Evolutionary conservation across 2,113 vertebrate species (phyloP), one percentile per base, ranked within the genome.

Genomic region (Rhinopomastus cyanomelas): DNA sequence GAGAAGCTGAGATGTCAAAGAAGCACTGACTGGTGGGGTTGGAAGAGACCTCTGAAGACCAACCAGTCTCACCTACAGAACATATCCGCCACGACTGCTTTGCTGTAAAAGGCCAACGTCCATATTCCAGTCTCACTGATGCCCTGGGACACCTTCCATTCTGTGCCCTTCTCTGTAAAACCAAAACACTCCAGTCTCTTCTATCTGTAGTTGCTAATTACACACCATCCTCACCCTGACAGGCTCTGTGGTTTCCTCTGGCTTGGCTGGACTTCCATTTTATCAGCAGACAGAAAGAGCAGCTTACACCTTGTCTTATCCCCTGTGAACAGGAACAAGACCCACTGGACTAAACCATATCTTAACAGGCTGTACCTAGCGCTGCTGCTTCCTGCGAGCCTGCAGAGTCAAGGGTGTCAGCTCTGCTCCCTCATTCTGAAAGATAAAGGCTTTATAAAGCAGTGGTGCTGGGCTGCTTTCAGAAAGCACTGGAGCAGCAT

Each of bases 161-260:
- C 57, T 81, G 61, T 37, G 80, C 26, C 64, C 56, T 76, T 55
- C 64, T 53, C 66, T 32, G 8, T 51, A 36, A 78, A 65, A 17
- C 32, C 49, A 42, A 81, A 42, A 4, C 44, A 42, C 62, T 56
- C 53, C 69, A 32, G 9, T 6, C 52, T 60, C 56, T 55, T 25
- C 39, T 29, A 10, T 61, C 11, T 14, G 53, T 57, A 89, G 76
- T 73, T 6, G 7, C 39, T 36, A 57, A 56, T 6, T 18, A 39
- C 65, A 51, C 8, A 5, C 26, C 0, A 0, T 26, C 37, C 55
- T 69, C 1, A 0, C 16, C 13, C 64, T 39, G 25, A 52, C 64
- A 34, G 60, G 29, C 62, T 56, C 56, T 5, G 22, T 8, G 52
- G 34, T 34, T 29, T 51, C 36, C 56, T 49, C 19, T 23, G 36